Base-by-base conservation (phyloP, 53 echinoderm and acorn worm genomes). In the Holothuria scabra region DNA sequence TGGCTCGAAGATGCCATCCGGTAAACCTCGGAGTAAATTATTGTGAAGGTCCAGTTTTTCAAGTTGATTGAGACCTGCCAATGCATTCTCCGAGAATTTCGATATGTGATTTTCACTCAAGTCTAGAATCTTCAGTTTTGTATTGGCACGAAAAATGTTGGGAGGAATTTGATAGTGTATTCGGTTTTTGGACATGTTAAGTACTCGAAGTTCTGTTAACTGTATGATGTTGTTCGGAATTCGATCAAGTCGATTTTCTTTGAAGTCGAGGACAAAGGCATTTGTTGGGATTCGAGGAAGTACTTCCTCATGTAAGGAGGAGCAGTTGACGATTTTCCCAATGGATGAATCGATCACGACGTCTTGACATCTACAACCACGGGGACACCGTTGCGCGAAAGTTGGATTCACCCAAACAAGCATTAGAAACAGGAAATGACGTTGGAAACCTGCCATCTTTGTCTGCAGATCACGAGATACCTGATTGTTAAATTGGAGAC, bases 141-240 rank as follows among this genome's bases (percentile, higher is more conserved):
- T 30, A 32, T 78, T 78, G 78, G 6, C 20, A 23, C 21, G 29
- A 56, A 78, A 78, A 28, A 78, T 78, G 56, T 58, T 78, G 12
- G 52, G 19, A 8, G 52, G 78, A 3, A 78, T 29, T 55, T 56
- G 49, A 23, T 78, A 57, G 30, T 57, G 57, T 29, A 78, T 78
- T 31, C 57, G 78, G 49, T 78, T 78, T 55, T 78, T 46, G 11
- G 78, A 78, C 29, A 78, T 18, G 78, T 78, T 78, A 4, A 78
- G 78, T 10, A 56, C 28, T 32, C 78, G 25, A 55, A 78, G 25
- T 29, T 58, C 78, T 4, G 78, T 56, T 21, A 78, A 56, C 28
- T 31, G 78, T 21, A n/a, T 78, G 57, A 78, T 78, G 28, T 55
- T 12, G 4, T 78, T 78, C 13, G 78, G 78, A 26, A 78, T 52